A percentile compares a stretch with the other conserved stretches of the same genome.
Conservation (phyloP, 2,797 vertebrate species). For the Scolopax bukidnonensis region DNA sequence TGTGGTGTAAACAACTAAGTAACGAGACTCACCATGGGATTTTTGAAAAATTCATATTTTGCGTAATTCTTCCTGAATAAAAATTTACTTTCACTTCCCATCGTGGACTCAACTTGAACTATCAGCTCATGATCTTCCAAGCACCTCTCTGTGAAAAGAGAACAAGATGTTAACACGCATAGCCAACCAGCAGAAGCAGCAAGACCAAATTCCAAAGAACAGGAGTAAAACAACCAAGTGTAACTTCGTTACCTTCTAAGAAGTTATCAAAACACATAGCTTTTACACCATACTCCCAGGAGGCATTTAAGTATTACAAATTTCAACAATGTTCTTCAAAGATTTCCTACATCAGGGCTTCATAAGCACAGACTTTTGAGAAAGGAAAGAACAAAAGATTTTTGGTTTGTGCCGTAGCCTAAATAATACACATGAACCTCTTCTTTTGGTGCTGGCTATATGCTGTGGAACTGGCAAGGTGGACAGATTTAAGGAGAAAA, state of each 20-base stretch:
- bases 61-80: conserved; percentile 99
- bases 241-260: not conserved
- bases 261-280: not conserved
- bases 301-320: not conserved
- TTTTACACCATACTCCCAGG: not conserved
- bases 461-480: not conserved
- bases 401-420: not conserved
- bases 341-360: not conserved
- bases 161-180: not conserved
- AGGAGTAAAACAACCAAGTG: not conserved
- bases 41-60: conserved; percentile 99
- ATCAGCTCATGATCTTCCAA: conserved; percentile 96
- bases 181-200: not conserved
- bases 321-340: not conserved
- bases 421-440: not conserved
- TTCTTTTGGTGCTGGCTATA: not conserved
- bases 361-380: not conserved
- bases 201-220: not conserved
- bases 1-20: not conserved
- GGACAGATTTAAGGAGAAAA: not conserved
- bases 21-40: conserved; percentile 85
- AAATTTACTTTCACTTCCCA: conserved; percentile 93
- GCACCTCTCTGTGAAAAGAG: conserved; percentile 86
- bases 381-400: not conserved
- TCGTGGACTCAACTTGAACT: conserved; percentile 90